Evolutionary conservation across 2,888 invertebrate species (phyloP).

Genomic region (Dyspetes luteomarginatus): DNA sequence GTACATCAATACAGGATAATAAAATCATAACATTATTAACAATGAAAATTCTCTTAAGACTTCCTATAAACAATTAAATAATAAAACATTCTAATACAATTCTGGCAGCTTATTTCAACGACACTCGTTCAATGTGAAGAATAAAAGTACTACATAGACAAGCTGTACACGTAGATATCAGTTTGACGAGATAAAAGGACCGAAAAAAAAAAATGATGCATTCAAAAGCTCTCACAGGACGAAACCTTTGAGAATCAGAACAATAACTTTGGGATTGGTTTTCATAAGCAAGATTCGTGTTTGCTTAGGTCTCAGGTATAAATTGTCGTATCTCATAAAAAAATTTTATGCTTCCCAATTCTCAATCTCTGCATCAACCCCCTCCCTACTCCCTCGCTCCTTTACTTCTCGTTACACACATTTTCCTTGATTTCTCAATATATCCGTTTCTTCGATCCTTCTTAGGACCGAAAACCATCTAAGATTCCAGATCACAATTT

Average conservation of each 20-base stretch:
- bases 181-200: neutral
- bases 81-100: no score
- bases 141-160: neutral
- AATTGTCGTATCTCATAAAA: neutral
- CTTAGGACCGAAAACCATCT: neutral
- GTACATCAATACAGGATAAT: no score
- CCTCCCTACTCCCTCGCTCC: neutral
- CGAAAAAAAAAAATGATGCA: neutral
- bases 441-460: neutral
- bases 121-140: no score
- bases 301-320: conserved; percentile 66
- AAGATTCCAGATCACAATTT: neutral
- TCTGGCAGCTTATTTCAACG: no score
- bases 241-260: conserved; percentile 26
- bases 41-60: no score
- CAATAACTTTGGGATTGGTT: conserved; percentile 68
- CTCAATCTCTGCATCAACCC: neutral
- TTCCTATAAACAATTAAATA: no score
- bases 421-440: neutral
- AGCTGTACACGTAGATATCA: neutral
- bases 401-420: neutral
- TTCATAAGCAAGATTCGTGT: conserved; percentile 68
- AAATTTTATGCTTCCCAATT: conserved; percentile 9
- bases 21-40: no score
- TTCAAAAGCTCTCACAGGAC: neutral